A percentile compares a stretch with the other conserved stretches of the same genome.
phyloP scores from a whole-genome alignment of 2,888 invertebrate genomes.

The Mythimna ferrago region DNA sequence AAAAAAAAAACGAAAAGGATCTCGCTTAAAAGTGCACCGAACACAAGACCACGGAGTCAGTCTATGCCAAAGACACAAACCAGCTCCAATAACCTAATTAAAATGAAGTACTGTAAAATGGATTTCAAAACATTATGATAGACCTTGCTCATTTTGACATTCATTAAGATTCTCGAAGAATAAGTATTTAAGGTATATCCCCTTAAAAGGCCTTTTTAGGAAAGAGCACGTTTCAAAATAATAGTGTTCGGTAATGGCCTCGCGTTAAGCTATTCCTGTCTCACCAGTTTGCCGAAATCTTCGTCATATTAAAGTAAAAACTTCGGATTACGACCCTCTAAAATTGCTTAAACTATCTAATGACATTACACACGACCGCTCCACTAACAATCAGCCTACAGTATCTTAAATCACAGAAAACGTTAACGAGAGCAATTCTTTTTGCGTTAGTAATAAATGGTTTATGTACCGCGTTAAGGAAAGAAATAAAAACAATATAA shows the following conservation, averaged over 20 bases:
- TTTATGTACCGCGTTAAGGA: slow-evolving; percentile 36
- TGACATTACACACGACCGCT: slow-evolving; percentile 29
- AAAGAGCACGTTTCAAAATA: slow-evolving; percentile 23
- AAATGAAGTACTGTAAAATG: too few species aligned
- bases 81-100: too few species aligned
- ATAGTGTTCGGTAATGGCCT: slow-evolving; percentile 15
- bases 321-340: slow-evolving; percentile 16
- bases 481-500: slow-evolving; percentile 49
- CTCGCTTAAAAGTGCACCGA: too few species aligned
- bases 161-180: slow-evolving; percentile 19
- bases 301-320: slow-evolving; percentile 29
- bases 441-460: slow-evolving; percentile 38
- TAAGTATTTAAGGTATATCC: not conserved
- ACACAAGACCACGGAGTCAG: too few species aligned
- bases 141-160: not conserved
- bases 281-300: slow-evolving; percentile 16
- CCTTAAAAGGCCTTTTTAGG: not conserved
- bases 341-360: slow-evolving; percentile 27
- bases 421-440: slow-evolving; percentile 43
- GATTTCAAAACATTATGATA: too few species aligned
- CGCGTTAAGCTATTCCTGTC: slow-evolving; percentile 21
- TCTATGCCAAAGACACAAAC: too few species aligned
- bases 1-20: too few species aligned
- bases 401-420: slow-evolving; percentile 47
- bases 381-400: slow-evolving; percentile 21